A percentile compares a stretch with the other conserved stretches of the same genome.
Conservation (phyloP, 2,113 vertebrate species). For the Brachirus orientalis region DNA sequence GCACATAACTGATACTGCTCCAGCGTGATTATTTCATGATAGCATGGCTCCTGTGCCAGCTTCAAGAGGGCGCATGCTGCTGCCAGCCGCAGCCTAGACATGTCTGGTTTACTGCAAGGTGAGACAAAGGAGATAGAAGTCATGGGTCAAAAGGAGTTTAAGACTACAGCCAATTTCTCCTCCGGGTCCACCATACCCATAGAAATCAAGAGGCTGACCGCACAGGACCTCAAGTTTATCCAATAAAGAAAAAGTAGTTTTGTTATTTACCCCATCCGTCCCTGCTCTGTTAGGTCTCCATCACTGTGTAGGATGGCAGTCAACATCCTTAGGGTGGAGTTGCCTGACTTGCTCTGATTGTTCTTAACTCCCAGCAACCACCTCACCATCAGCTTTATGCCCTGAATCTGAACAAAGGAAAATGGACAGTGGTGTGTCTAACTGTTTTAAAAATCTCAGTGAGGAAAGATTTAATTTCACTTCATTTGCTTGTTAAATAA, state of each 20-base stretch:
- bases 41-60: constrained; percentile 97
- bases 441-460: too few relatives aligned
- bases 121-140: not conserved
- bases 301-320: constrained; percentile 97
- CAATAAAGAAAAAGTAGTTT: not conserved
- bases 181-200: not conserved
- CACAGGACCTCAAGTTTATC: not conserved
- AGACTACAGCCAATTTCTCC: not conserved
- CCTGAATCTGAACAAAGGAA: constrained; percentile 88
- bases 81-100: constrained; percentile 95
- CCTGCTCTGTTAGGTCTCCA: constrained; percentile 97
- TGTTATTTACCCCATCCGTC: constrained; percentile 90
- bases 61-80: constrained; percentile 95
- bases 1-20: constrained; percentile 98
- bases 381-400: constrained; percentile 98
- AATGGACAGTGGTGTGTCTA: not conserved
- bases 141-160: not conserved
- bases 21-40: constrained; percentile 98
- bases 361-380: constrained; percentile 98
- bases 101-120: constrained; percentile 93
- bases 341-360: constrained; percentile 98
- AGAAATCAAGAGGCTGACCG: constrained; percentile 16
- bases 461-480: too few relatives aligned
- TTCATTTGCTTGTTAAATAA: too few relatives aligned
- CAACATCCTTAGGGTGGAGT: constrained; percentile 94